A percentile compares a stretch with the other conserved stretches of the same genome.
phyloP scores from a whole-genome alignment of 2,113 vertebrate species.

The Ptilorrhoa leucosticta region DNA sequence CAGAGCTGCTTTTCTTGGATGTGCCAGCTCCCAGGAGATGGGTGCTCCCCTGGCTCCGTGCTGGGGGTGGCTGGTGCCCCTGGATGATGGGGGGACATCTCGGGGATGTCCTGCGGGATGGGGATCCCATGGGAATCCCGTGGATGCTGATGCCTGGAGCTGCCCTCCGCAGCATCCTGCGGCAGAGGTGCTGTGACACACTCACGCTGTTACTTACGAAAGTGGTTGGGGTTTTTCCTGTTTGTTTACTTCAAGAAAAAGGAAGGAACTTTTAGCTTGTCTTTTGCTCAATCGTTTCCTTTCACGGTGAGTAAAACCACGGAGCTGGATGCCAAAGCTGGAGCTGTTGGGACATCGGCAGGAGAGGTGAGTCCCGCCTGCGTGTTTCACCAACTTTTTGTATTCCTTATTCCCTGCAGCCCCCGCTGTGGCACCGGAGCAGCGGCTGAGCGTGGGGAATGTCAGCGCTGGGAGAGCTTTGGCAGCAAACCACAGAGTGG shows the following conservation, averaged over 20 bases:
- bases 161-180: not conserved
- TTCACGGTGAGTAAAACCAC: not conserved
- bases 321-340: not conserved
- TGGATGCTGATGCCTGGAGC: not conserved
- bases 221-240: not conserved
- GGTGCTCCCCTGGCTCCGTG: not conserved
- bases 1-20: not conserved
- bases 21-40: not conserved
- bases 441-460: not conserved
- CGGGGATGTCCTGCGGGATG: not conserved
- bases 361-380: not conserved
- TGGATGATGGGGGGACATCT: not conserved
- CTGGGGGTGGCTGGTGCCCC: not conserved
- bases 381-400: accelerated
- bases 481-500: not conserved
- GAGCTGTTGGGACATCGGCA: not conserved
- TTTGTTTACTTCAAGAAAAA: not conserved
- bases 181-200: not conserved
- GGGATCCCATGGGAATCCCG: not conserved
- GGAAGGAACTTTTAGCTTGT: not conserved
- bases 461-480: not conserved
- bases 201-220: accelerated
- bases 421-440: accelerated
- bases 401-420: accelerated
- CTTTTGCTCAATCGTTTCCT: constrained; percentile 17